Evolutionary conservation across 2,113 vertebrate genomes (phyloP).

Genomic region (Trematomus loennbergii): DNA sequence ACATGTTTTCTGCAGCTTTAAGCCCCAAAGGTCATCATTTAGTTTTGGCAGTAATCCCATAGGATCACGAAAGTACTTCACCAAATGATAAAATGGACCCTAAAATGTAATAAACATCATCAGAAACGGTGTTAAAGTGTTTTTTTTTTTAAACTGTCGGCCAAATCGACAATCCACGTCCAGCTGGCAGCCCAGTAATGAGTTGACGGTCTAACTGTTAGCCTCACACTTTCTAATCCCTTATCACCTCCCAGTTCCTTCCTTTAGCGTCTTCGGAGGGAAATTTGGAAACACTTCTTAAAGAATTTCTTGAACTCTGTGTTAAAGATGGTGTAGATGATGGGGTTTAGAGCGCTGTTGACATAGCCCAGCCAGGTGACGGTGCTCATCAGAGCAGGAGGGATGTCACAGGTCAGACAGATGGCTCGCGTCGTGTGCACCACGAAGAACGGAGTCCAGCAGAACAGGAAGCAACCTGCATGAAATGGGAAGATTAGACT

Average conservation of each 20-base stretch:
- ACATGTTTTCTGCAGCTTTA: slow-evolving; percentile 20
- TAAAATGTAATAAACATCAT: not conserved
- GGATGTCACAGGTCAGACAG: slow-evolving; percentile 87
- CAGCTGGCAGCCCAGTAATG: not conserved
- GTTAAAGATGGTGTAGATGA: slow-evolving; percentile 96
- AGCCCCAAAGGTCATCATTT: not conserved
- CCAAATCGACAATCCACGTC: not conserved
- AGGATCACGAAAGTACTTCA: not conserved
- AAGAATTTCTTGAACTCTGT: slow-evolving; percentile 93
- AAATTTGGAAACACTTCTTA: slow-evolving; percentile 84
- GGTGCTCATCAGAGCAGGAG: slow-evolving; percentile 88
- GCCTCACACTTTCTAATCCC: not conserved
- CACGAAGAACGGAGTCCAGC: slow-evolving; percentile 98
- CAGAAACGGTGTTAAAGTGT: not conserved
- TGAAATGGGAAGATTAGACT: not conserved
- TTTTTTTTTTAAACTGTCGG: not conserved
- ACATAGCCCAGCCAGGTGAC: slow-evolving; percentile 97
- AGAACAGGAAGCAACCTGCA: slow-evolving; percentile 93
- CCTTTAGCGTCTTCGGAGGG: not conserved
- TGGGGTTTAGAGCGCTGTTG: slow-evolving; percentile 95
- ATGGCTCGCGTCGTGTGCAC: slow-evolving; percentile 90
- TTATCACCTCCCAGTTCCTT: not conserved
- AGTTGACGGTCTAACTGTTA: not conserved
- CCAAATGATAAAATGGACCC: not conserved
- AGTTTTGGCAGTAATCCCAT: not conserved